Evolutionary conservation across 1,140 invertebrate genomes (phyloP), one percentile per base, ranked within the genome.

Genomic region (Macrostomum lignano): DNA sequence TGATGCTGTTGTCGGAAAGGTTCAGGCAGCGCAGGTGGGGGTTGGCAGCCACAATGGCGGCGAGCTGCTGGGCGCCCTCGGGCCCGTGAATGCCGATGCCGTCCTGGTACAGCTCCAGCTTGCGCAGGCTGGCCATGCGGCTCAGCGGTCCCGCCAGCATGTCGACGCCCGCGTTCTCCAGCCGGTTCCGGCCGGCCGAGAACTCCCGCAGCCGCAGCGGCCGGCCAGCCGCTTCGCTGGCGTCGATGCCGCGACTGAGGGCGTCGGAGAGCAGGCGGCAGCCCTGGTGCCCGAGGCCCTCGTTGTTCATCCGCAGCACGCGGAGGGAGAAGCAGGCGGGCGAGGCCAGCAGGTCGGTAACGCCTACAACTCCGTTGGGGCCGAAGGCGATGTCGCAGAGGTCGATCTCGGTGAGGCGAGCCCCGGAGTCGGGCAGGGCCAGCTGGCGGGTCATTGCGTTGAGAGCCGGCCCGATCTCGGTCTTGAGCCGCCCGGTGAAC

Each of bases 341-440:
- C 29, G 77, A 82, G 37, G 68, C 67, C 9, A 98, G 55, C 9
- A 94, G 64, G 13, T 70, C 65, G n/a, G 71, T 70, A 25, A 98
- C 60, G 3, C 79, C 81, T 40, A 72, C 64, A 31, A 93, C 73
- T 22, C 82, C 86, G 47, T 86, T 78, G 0, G 86, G 84, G 3
- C 88, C 88, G 50, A 96, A 74, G 0, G 88, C 88, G 66, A 96
- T 98, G 51, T 96, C 86, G 59, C 82, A 91, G 1, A 96, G 62
- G 49, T 96, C 82, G 7, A 98, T 55, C 41, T 79, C 73, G 0
- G 70, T 66, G 0, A 98, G 61, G 3, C 67, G 59, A 2, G 76
- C 74, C 2, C 67, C 66, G 0, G 79, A 73, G 7, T 48, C 44
- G 32, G 77, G 75, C 29, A 96, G 65, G 3, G 75, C 81, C 25